Evolutionary conservation across 2,113 vertebrate genomes (phyloP).

Genomic region (Crotophaga sulcirostris): DNA sequence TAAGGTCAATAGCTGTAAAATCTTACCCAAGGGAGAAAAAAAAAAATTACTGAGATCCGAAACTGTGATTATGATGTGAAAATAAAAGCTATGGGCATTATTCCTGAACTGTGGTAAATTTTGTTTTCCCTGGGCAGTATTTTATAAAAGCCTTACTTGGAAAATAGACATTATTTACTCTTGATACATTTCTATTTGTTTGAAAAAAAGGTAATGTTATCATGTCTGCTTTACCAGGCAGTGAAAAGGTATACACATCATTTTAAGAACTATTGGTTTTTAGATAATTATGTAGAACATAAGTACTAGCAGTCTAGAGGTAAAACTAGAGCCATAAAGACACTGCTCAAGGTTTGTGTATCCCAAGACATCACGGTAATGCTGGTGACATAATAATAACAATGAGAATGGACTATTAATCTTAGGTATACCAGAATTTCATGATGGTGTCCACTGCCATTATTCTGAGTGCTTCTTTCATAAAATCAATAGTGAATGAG

Average conservation of each 20-base stretch:
- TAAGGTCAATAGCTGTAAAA: not conserved
- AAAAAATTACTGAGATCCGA: not conserved
- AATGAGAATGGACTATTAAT: not conserved
- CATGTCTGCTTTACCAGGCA: not conserved
- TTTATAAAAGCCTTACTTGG: not conserved
- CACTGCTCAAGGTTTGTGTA: not conserved
- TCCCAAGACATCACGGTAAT: not conserved
- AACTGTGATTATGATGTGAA: constrained; percentile 8
- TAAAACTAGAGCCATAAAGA: not conserved
- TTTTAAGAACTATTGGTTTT: not conserved
- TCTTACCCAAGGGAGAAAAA: not conserved
- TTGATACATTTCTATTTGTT: not conserved
- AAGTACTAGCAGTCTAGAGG: not conserved
- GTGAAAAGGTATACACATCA: not conserved
- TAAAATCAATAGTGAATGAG: not conserved
- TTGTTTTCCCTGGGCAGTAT: not conserved
- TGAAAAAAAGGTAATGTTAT: not conserved
- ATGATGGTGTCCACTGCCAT: not conserved
- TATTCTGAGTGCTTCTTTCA: not conserved
- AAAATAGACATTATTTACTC: not conserved
- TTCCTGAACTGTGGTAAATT: not conserved
- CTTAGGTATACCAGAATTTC: not conserved
- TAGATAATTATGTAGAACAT: not conserved
- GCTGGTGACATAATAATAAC: not conserved
- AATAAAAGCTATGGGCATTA: not conserved